Conservation (phyloP, 2,888 invertebrate genomes). For the Agrotis ipsilon region DNA sequence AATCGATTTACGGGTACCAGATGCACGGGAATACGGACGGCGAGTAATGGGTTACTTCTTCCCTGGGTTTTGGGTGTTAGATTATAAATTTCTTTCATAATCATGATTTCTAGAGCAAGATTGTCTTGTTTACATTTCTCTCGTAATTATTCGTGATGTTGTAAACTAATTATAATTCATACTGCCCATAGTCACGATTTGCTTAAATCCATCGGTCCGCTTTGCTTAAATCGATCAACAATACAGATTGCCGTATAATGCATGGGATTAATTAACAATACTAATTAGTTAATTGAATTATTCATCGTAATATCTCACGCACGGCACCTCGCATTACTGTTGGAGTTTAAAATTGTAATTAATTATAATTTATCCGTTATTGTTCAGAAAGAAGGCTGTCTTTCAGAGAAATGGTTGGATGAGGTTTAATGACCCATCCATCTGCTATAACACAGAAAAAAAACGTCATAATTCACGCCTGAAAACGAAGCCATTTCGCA, state of each 20-base stretch:
- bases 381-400: constrained; percentile 5
- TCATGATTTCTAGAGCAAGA: background rate
- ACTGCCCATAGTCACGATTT: constrained; percentile 2
- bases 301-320: constrained; percentile 57
- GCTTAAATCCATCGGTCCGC: constrained; percentile 12
- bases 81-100: no score
- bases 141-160: constrained; percentile 5
- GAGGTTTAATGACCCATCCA: background rate
- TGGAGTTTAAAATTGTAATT: constrained; percentile 43
- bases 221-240: constrained; percentile 33
- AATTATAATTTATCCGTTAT: constrained; percentile 36
- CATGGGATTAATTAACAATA: constrained; percentile 48
- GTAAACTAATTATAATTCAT: constrained; percentile 12
- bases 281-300: constrained; percentile 54
- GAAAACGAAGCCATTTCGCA: no score
- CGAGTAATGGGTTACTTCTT: no score
- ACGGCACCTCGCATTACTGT: constrained; percentile 41
- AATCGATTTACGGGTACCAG: no score
- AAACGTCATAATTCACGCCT: no score
- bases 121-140: constrained; percentile 4
- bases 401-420: background rate
- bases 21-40: no score
- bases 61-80: no score
- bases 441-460: background rate
- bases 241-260: constrained; percentile 40